Evolutionary conservation across 1,140 invertebrate genomes (phyloP).

Genomic region (Pentalonia nigronervosa): DNA sequence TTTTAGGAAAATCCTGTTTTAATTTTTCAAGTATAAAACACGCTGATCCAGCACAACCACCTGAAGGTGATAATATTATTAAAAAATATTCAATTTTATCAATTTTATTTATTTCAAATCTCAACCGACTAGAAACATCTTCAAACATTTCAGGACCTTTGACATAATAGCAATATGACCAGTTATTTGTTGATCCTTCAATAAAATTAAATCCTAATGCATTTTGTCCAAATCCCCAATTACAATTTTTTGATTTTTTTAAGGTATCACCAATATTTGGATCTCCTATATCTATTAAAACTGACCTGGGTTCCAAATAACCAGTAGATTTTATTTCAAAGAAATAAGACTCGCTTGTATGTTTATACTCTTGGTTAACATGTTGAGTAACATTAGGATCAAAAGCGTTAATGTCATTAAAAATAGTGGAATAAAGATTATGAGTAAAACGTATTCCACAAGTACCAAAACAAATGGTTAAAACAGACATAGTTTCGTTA

Average conservation of each 20-base stretch:
- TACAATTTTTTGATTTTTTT: constrained; percentile 8
- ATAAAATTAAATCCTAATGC: constrained; percentile 46
- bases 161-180: constrained; percentile 51
- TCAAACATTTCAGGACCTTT: constrained; percentile 53
- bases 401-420: constrained; percentile 42
- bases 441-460: constrained; percentile 43
- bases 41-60: constrained; percentile 47
- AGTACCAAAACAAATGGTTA: constrained; percentile 51
- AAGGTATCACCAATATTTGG: constrained; percentile 14
- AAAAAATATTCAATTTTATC: constrained; percentile 51
- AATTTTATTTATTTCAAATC: constrained; percentile 39
- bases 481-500: constrained; percentile 34
- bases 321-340: constrained; percentile 45
- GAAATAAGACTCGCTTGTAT: constrained; percentile 31
- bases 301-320: constrained; percentile 43
- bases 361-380: constrained; percentile 39
- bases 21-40: constrained; percentile 54
- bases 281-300: constrained; percentile 49
- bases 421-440: constrained; percentile 48
- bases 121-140: constrained; percentile 41
- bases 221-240: constrained; percentile 44
- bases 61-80: constrained; percentile 44
- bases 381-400: constrained; percentile 12
- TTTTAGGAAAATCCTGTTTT: constrained; percentile 41
- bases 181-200: constrained; percentile 51